Conservation (phyloP, 2,888 invertebrate species). For the Leptopterna dolabrata region DNA sequence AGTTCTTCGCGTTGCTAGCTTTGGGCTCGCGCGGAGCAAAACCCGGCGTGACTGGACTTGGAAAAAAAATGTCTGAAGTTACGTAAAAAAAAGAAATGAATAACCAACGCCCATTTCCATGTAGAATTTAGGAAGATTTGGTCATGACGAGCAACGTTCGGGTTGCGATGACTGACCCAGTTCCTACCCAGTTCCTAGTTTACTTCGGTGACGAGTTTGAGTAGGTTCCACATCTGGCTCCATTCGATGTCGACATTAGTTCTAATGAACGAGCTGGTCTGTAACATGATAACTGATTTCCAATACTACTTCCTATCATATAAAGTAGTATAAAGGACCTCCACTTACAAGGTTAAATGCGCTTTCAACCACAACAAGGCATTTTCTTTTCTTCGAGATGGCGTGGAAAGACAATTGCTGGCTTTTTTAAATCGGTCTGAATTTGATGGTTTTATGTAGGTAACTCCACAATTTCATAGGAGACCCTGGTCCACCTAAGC, state of each 20-base stretch:
- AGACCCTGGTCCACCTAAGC: too few relatives aligned
- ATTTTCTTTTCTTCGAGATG: not conserved
- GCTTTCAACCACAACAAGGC: not conserved
- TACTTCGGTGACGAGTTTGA: not conserved
- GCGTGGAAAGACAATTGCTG: too few relatives aligned
- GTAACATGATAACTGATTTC: too few relatives aligned
- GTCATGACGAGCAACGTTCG: not conserved
- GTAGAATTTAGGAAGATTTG: not conserved
- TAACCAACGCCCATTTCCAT: not conserved
- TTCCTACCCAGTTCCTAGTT: too few relatives aligned
- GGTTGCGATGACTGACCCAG: not conserved
- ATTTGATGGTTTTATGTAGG: too few relatives aligned
- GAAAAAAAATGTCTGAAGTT: not conserved
- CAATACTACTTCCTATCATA: too few relatives aligned
- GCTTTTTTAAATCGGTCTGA: too few relatives aligned
- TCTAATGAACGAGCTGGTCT: too few relatives aligned
- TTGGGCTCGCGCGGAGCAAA: not conserved
- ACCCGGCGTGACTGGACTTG: not conserved
- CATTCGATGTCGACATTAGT: not conserved
- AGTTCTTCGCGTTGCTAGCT: not conserved
- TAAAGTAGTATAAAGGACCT: too few relatives aligned
- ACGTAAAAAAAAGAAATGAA: not conserved
- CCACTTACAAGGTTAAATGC: too few relatives aligned
- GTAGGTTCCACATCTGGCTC: not conserved
- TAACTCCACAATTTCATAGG: too few relatives aligned